Evolutionary conservation across 2,888 invertebrate genomes (phyloP).

Genomic region (Fissipunctia ypsillon): DNA sequence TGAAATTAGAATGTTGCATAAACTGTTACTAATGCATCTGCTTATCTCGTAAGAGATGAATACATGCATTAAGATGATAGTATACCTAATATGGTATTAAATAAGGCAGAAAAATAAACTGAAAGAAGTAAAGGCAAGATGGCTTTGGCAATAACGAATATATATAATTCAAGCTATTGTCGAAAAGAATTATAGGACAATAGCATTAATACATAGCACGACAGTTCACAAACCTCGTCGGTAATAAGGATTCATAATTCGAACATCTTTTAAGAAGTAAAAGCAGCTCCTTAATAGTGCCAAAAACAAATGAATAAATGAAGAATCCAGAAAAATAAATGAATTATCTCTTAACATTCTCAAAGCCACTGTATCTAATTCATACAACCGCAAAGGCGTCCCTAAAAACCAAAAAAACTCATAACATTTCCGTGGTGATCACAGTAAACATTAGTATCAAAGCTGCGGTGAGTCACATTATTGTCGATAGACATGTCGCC

Average conservation of each 20-base stretch:
- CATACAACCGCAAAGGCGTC: slow-evolving; percentile 15
- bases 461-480: slow-evolving; percentile 80
- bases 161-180: not conserved
- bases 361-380: slow-evolving; percentile 38
- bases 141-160: not conserved
- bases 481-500: slow-evolving; percentile 73
- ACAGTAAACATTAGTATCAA: slow-evolving; percentile 77
- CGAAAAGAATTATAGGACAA: not conserved
- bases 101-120: not conserved
- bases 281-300: not conserved
- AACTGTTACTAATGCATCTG: slow-evolving; percentile 14
- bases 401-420: slow-evolving; percentile 42
- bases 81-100: not conserved
- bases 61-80: slow-evolving; percentile 4
- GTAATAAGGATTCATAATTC: not conserved
- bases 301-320: not conserved
- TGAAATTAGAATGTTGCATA: slow-evolving; percentile 30
- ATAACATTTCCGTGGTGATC: slow-evolving; percentile 60
- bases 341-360: not conserved
- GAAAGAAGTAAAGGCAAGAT: slow-evolving; percentile 8
- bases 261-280: not conserved
- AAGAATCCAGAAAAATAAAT: not conserved
- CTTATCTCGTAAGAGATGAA: slow-evolving; percentile 20
- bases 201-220: not conserved
- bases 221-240: not conserved